These are phyloP conservation scores for Sitta carolinensis DNA, from an alignment of 2,797 vertebrate genomes.

Conservation along the genomic window DNA sequence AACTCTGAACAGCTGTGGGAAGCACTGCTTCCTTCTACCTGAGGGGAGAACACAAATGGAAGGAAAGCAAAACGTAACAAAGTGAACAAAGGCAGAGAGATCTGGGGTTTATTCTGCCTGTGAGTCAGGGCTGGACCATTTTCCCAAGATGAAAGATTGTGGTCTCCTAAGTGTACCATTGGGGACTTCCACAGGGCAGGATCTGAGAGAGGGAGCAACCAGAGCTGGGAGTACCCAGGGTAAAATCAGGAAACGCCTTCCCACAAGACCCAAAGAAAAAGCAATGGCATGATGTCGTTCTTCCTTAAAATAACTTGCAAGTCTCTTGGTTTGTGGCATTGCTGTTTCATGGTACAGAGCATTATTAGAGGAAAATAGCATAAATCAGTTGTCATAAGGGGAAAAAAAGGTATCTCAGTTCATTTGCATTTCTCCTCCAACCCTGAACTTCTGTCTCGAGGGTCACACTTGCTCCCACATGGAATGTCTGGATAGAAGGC, in stretches of 20 bases:
- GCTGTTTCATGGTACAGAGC: background rate
- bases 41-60: background rate
- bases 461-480: background rate
- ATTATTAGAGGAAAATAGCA: background rate
- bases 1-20: background rate
- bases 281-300: background rate
- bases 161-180: background rate
- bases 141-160: background rate
- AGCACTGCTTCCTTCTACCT: background rate
- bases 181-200: background rate
- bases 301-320: background rate
- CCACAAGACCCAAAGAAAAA: constrained; percentile 17
- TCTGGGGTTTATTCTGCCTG: background rate
- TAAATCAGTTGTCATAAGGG: background rate
- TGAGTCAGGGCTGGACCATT: background rate
- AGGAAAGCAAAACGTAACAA: background rate
- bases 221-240: background rate
- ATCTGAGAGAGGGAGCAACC: background rate
- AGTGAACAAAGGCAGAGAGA: background rate
- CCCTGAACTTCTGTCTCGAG: background rate
- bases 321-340: background rate
- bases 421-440: background rate
- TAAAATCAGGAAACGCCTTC: background rate
- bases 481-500: background rate
- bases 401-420: background rate